Percentiles rank a stretch among this genome's conserved stretches.
These are phyloP conservation scores for Alviniconcha strummeri DNA, from an alignment of 2,888 invertebrate species.

Conservation along the genomic window DNA sequence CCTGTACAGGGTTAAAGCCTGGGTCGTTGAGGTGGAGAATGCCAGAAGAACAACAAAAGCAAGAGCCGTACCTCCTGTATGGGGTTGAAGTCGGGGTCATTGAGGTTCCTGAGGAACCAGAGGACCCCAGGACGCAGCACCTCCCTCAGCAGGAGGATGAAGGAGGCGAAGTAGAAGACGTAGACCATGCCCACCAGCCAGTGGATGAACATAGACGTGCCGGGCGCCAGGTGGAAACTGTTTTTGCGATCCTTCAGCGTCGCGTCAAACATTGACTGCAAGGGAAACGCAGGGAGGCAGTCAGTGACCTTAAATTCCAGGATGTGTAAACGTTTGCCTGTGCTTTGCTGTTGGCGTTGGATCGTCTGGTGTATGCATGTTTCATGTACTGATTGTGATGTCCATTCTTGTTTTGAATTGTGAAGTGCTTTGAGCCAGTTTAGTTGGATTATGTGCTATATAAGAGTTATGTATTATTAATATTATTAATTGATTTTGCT, in stretches of 20 bases:
- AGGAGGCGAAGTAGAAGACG: slow-evolving; percentile 98
- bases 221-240: slow-evolving; percentile 92
- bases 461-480: too few species aligned
- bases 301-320: too few species aligned
- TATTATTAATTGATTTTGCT: too few species aligned
- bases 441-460: too few species aligned
- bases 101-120: slow-evolving; percentile 98
- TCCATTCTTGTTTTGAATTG: too few species aligned
- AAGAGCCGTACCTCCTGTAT: slow-evolving; percentile 83
- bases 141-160: slow-evolving; percentile 90
- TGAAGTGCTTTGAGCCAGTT: too few species aligned
- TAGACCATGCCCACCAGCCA: slow-evolving; percentile 99
- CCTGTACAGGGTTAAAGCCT: too few species aligned
- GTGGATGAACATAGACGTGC: slow-evolving; percentile 97
- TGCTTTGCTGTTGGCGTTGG: too few species aligned
- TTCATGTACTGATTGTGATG: too few species aligned
- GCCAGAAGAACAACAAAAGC: too few species aligned
- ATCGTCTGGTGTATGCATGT: too few species aligned
- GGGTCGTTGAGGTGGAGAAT: too few species aligned
- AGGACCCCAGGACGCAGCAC: slow-evolving; percentile 96
- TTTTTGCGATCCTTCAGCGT: slow-evolving; percentile 81
- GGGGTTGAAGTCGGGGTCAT: slow-evolving; percentile 99
- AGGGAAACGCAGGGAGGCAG: not conserved
- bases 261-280: slow-evolving; percentile 72
- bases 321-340: not conserved